These are phyloP conservation scores for Grammomys surdaster DNA, from an alignment of 2,113 vertebrate genomes.

Conservation along the genomic window DNA sequence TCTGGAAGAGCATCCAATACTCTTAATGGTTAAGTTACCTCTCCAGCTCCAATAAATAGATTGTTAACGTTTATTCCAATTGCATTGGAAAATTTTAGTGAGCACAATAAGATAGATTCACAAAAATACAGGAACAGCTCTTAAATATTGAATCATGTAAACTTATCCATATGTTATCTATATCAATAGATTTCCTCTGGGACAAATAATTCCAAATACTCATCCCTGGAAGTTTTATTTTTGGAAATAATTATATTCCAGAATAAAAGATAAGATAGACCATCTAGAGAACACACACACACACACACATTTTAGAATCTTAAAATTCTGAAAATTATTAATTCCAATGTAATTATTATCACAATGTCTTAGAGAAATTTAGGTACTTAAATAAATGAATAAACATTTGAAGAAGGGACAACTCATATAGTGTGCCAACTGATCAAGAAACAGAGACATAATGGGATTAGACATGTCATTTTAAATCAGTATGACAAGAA, in stretches of 20 bases:
- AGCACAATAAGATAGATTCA: neutral
- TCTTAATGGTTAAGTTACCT: neutral
- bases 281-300: neutral
- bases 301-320: neutral
- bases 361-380: conserved; percentile 25
- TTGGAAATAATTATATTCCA: neutral
- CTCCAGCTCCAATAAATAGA: neutral
- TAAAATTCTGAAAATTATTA: conserved; percentile 41
- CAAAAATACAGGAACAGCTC: conserved; percentile 1
- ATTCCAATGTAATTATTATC: conserved; percentile 25
- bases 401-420: conserved; percentile 19
- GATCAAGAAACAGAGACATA: conserved; percentile 29
- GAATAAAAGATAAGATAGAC: conserved; percentile 4
- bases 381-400: conserved; percentile 36
- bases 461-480: conserved; percentile 42
- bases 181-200: conserved; percentile 30
- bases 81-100: conserved; percentile 18
- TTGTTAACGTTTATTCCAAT: conserved; percentile 42
- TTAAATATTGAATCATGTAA: conserved; percentile 24
- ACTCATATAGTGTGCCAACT: neutral
- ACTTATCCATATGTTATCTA: neutral
- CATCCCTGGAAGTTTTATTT: conserved; percentile 18
- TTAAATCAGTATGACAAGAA: conserved; percentile 34
- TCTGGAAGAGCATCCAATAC: neutral
- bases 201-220: conserved; percentile 10